These are phyloP conservation scores for Ivindomyrus marchei DNA, from an alignment of 2,113 vertebrate genomes.

Conservation along the genomic window DNA sequence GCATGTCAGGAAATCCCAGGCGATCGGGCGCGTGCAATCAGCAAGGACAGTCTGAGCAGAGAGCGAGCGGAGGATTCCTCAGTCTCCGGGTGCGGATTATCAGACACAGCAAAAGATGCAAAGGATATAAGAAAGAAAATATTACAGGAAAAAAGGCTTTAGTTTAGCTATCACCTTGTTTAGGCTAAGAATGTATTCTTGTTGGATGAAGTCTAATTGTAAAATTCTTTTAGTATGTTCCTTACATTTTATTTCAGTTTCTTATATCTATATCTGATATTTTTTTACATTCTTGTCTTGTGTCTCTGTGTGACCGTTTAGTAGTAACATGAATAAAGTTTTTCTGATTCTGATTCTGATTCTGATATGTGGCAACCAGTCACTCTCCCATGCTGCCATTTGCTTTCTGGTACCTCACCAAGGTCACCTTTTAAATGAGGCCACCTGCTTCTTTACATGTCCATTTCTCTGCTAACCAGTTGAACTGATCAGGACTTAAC, in stretches of 20 bases:
- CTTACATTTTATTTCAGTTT: neutral
- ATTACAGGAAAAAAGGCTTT: neutral
- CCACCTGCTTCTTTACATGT: neutral
- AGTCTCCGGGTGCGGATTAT: neutral
- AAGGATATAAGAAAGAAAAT: neutral
- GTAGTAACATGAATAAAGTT: too few relatives aligned
- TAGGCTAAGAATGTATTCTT: neutral
- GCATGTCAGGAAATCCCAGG: neutral
- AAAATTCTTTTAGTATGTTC: neutral
- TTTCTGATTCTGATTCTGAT: too few relatives aligned
- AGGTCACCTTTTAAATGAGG: neutral
- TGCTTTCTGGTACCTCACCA: neutral
- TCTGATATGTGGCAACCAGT: neutral
- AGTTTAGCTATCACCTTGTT: neutral
- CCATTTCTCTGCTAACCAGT: neutral
- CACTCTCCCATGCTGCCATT: neutral
- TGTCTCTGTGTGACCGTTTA: too few relatives aligned
- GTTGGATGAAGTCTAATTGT: neutral
- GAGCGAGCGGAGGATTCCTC: neutral
- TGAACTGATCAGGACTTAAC: neutral
- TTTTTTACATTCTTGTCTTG: too few relatives aligned
- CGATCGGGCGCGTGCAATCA: neutral
- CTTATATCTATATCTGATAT: too few relatives aligned
- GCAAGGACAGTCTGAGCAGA: neutral
- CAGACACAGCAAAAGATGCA: neutral